Evolutionary conservation across 2,113 vertebrate genomes (phyloP).

Genomic region (Emydocephalus ijimae): DNA sequence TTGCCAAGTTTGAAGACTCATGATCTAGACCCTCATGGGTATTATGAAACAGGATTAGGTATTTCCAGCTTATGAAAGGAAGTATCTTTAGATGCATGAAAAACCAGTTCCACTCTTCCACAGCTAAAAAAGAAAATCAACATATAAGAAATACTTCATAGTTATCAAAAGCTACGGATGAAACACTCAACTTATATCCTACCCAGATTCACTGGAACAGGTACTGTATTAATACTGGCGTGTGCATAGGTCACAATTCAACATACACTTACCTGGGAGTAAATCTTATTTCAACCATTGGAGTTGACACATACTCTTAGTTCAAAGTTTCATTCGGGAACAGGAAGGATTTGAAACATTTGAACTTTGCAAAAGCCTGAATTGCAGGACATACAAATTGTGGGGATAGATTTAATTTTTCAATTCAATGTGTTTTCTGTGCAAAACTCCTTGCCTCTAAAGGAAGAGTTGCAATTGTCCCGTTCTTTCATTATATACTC

Average conservation of each 20-base stretch:
- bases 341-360: neutral
- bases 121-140: neutral
- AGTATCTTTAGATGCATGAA: neutral
- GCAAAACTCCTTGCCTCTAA: neutral
- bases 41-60: neutral
- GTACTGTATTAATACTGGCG: too few species aligned
- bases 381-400: neutral
- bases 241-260: neutral
- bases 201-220: too few species aligned
- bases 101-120: neutral
- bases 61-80: neutral
- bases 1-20: too few species aligned
- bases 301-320: neutral
- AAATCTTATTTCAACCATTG: neutral
- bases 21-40: neutral
- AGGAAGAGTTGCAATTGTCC: neutral
- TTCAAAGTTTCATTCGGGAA: neutral
- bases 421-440: neutral
- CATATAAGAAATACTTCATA: neutral
- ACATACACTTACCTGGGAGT: neutral
- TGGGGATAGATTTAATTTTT: neutral
- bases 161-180: neutral
- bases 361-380: neutral
- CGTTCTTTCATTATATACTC: neutral
- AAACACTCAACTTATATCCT: neutral